Percentiles rank a stretch among this genome's conserved stretches.
Evolutionary conservation across 2,888 invertebrate genomes (phyloP).

Genomic region (Neuroscelio doddi): DNA sequence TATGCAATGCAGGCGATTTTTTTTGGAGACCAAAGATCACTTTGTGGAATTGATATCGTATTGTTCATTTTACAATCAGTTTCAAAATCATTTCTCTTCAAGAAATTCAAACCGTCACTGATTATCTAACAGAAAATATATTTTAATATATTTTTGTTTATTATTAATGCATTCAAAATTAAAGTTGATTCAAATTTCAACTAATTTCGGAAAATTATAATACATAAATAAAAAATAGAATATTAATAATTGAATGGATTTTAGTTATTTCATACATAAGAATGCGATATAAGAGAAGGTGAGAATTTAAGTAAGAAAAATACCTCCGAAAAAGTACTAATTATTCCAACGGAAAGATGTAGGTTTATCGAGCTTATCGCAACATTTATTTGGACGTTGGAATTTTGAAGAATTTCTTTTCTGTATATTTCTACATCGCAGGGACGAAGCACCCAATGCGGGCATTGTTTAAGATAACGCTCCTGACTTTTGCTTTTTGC

Average conservation of each 20-base stretch:
- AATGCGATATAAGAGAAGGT: not conserved
- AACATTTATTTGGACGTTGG: constrained; percentile 79
- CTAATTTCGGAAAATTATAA: too few relatives aligned
- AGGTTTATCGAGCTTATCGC: constrained; percentile 81
- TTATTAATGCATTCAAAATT: too few relatives aligned
- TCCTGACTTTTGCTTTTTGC: constrained; percentile 78
- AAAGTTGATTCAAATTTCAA: too few relatives aligned
- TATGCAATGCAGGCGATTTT: constrained; percentile 73
- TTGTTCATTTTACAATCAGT: constrained; percentile 44
- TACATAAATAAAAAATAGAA: too few relatives aligned
- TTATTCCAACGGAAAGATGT: constrained; percentile 81
- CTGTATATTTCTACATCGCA: constrained; percentile 82
- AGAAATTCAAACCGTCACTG: constrained; percentile 74
- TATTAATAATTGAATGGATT: too few relatives aligned
- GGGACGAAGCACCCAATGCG: constrained; percentile 76
- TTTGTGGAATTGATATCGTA: constrained; percentile 68
- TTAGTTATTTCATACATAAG: too few relatives aligned
- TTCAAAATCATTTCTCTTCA: constrained; percentile 72
- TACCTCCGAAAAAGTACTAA: constrained; percentile 80
- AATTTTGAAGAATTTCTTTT: constrained; percentile 77
- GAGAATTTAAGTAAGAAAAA: constrained; percentile 32
- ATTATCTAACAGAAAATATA: constrained; percentile 70
- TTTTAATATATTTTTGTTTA: not conserved
- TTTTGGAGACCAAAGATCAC: constrained; percentile 83
- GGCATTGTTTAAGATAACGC: constrained; percentile 74